Conservation (phyloP, 2,113 vertebrate species). For the Camelus bactrianus region DNA sequence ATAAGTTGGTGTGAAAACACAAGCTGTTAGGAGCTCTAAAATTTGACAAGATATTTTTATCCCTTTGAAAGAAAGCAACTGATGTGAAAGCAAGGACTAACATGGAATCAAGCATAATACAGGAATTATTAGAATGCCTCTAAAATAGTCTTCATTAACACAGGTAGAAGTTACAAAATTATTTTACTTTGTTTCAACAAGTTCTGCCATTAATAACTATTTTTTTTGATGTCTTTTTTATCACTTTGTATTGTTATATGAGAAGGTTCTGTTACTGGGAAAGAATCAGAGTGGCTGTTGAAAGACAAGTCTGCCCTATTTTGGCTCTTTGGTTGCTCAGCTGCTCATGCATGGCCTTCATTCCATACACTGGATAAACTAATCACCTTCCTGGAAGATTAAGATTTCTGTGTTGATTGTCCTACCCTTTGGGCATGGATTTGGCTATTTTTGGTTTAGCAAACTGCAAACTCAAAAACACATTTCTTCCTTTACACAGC, state of each 20-base stretch:
- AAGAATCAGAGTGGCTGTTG: background rate
- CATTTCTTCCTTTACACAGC: background rate
- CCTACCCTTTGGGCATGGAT: background rate
- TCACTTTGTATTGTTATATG: background rate
- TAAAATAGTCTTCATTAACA: background rate
- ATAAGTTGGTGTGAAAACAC: background rate
- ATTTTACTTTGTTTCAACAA: constrained; percentile 10
- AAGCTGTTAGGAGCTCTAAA: constrained; percentile 1
- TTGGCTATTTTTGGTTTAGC: background rate
- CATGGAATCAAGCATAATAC: background rate
- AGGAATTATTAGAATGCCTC: background rate
- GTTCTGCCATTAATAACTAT: background rate
- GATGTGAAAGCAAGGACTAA: background rate
- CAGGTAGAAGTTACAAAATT: background rate
- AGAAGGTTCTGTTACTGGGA: background rate
- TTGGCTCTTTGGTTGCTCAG: background rate
- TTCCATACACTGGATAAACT: background rate
- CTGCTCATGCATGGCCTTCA: background rate
- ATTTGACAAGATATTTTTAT: constrained; percentile 22
- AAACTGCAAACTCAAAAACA: background rate
- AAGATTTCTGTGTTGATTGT: background rate
- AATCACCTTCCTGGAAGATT: background rate
- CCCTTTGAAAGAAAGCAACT: background rate
- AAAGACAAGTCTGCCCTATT: background rate
- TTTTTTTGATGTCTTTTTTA: background rate